A percentile compares a stretch with the other conserved stretches of the same genome.
Conservation (phyloP, 2,113 vertebrate genomes). For the Atherinomorus stipes region DNA sequence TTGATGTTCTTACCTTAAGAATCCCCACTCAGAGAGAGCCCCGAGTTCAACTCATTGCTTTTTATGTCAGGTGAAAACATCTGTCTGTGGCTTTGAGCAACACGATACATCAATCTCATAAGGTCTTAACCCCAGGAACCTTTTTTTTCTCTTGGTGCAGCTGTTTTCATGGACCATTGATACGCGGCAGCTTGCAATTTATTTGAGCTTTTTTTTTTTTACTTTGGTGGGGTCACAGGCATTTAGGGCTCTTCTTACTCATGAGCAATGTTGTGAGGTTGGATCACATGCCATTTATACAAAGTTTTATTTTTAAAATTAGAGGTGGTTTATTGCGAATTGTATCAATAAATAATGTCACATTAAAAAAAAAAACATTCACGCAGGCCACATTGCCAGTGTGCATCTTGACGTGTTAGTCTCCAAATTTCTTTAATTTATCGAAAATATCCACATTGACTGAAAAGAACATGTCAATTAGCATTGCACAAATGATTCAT, state of each 20-base stretch:
- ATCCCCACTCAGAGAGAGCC: conserved; percentile 40
- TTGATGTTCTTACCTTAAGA: conserved; percentile 63
- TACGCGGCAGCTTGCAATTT: neutral
- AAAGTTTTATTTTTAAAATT: too few species aligned
- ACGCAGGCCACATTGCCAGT: too few species aligned
- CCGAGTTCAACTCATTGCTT: conserved; percentile 58
- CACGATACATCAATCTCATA: conserved; percentile 40
- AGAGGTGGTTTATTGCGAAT: too few species aligned
- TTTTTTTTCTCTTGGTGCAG: conserved; percentile 21
- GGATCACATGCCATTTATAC: neutral
- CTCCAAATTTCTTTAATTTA: too few species aligned
- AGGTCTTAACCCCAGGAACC: conserved; percentile 22
- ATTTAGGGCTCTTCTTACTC: neutral
- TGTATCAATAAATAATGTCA: too few species aligned
- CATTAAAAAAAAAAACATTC: too few species aligned
- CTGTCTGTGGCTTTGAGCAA: conserved; percentile 42
- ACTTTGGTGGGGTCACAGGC: neutral
- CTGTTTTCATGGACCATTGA: conserved; percentile 29
- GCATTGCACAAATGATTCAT: too few species aligned
- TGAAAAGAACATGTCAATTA: too few species aligned
- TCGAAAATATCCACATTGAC: too few species aligned
- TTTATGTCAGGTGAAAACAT: conserved; percentile 62
- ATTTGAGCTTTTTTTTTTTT: neutral
- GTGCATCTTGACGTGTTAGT: too few species aligned
- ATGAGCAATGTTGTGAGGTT: conserved; percentile 1